Conservation (phyloP, 2,888 invertebrate genomes). For the Heliconius aoede region DNA sequence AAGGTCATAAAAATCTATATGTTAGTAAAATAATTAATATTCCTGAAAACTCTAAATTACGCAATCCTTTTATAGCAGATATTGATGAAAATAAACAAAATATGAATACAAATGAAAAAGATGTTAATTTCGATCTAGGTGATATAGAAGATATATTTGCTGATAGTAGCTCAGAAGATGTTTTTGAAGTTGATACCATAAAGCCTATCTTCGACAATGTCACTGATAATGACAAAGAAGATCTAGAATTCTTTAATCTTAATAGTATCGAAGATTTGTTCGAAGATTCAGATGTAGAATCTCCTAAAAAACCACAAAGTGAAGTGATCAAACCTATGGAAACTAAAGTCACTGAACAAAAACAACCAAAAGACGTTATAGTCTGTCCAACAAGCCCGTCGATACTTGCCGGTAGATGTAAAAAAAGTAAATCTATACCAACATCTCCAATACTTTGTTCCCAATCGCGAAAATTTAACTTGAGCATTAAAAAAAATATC, state of each 20-base stretch:
- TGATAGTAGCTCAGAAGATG: conserved; percentile 61
- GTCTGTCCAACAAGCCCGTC: conserved; percentile 65
- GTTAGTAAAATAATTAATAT: neutral
- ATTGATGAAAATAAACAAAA: conserved; percentile 39
- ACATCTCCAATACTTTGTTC: conserved; percentile 72
- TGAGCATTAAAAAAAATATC: conserved; percentile 55
- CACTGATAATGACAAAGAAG: conserved; percentile 55
- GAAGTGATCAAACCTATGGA: neutral
- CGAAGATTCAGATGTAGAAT: conserved; percentile 59
- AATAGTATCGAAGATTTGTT: conserved; percentile 79
- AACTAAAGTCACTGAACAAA: neutral
- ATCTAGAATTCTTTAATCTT: conserved; percentile 72
- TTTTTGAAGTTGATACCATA: conserved; percentile 42
- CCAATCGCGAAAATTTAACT: conserved; percentile 62
- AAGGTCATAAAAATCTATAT: neutral
- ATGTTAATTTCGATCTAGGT: conserved; percentile 73
- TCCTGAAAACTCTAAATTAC: conserved; percentile 53
- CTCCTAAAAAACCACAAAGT: conserved; percentile 38
- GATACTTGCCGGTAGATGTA: conserved; percentile 64
- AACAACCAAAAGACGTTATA: conserved; percentile 33
- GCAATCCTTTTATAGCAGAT: conserved; percentile 43
- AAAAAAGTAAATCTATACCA: conserved; percentile 47
- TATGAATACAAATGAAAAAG: conserved; percentile 42
- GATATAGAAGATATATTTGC: conserved; percentile 72
- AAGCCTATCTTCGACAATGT: conserved; percentile 32